A percentile compares a stretch with the other conserved stretches of the same genome.
These are phyloP conservation scores for Drosophila phalerata DNA, from an alignment of 2,888 invertebrate genomes.

Conservation along the genomic window DNA sequence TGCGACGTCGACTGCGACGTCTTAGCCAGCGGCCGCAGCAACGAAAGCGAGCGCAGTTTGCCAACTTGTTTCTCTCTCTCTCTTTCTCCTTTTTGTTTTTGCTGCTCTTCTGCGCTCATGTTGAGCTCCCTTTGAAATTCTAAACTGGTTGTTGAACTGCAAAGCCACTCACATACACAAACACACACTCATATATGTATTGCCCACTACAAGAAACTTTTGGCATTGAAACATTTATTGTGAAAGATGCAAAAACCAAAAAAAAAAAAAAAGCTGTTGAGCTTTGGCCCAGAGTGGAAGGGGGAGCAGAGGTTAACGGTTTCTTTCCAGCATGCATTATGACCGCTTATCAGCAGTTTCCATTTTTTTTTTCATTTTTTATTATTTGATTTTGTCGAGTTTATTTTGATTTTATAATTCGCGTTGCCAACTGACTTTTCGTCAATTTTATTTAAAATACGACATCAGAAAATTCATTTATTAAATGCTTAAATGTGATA, in stretches of 20 bases:
- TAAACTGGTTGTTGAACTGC: conserved; percentile 78
- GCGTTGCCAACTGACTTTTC: conserved; percentile 12
- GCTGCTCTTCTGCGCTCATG: conserved; percentile 20
- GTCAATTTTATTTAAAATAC: not conserved
- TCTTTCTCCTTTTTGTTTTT: not conserved
- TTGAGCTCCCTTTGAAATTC: conserved; percentile 65
- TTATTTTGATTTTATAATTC: conserved; percentile 6
- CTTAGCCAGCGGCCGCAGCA: conserved; percentile 44
- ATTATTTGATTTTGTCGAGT: conserved; percentile 10
- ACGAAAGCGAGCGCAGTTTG: conserved; percentile 74
- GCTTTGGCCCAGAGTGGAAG: not conserved
- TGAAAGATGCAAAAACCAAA: conserved; percentile 44
- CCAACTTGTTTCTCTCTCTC: conserved; percentile 63
- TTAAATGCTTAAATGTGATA: conserved; percentile 25
- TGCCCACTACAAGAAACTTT: conserved; percentile 46
- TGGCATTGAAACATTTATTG: conserved; percentile 52
- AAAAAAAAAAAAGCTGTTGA: no score
- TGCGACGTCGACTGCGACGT: not conserved
- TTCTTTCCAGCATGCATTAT: conserved; percentile 40
- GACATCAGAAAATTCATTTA: not conserved
- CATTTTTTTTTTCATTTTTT: conserved; percentile 18
- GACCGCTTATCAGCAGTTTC: conserved; percentile 55
- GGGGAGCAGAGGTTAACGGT: conserved; percentile 53
- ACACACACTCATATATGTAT: not conserved
- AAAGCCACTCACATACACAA: conserved; percentile 28